Evolutionary conservation across 2,888 invertebrate genomes (phyloP), one percentile per base, ranked within the genome.

Genomic region (Sphaerophoria rueppellii): DNA sequence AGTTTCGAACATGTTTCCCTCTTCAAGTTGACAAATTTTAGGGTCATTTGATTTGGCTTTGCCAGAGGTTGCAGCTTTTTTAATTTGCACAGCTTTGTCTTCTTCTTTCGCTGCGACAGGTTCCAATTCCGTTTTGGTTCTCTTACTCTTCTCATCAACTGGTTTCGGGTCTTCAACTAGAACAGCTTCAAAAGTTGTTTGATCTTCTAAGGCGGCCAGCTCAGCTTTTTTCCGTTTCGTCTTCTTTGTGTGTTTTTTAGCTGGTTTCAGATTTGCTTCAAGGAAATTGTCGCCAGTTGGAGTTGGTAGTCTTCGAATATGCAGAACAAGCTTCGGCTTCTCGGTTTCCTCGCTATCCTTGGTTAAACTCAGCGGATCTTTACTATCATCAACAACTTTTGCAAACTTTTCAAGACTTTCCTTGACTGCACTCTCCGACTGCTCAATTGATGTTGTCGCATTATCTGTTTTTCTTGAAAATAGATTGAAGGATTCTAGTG

Each of bases 291-390:
- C 73, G 9, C 40, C 40, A 40, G 40, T 24, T 12, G 73, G 60
- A 32, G 67, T 73, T 4, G 79, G 67, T 6, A 73, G 24, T 4
- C 67, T 60, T 16, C 67, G 60, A 4, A 74, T 24, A 9, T 60
- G 55, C 76, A 76, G 60, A 32, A 60, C 40, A 14, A 35, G 6
- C 14, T 57, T 40, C 6, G 40, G 35, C 7, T 46, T 16, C 2
- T 58, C 7, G 14, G n/a, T 34, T 34, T 14, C 24, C 7, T 24
- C 9, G 9, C 12, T 14, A 11, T 54, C 5, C 11, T 32, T 54
- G 1, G 24, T 9, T 2, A 24, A 24, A 24, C 24, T 58, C 40
- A 11, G 4, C 9, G 37, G 24, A 24, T 16, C 16, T 16, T 11
- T 0, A 40, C 11, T 35, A 7, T 7, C 7, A 24, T 24, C 24